Base-by-base conservation (phyloP, 1,140 invertebrate genomes). In the Heliconius himera region DNA sequence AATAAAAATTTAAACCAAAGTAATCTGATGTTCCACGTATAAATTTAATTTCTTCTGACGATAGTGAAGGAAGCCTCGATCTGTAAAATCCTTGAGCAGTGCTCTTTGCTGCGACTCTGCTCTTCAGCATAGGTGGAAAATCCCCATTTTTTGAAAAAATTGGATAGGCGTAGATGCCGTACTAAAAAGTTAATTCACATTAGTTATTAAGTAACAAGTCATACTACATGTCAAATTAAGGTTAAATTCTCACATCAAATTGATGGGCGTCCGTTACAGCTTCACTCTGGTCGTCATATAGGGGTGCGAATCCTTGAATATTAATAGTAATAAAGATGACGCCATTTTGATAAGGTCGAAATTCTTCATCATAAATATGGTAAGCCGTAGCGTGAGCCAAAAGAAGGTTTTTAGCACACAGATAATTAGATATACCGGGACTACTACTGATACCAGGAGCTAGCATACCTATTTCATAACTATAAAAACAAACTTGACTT, bases 261-360 rank as follows among this genome's bases (percentile, higher is more conserved):
- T 56, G 20, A 20, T 56, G 11, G 20, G 54, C n/a, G 20, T 56
- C 54, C 0, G 6, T n/a, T n/a, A 56, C 54, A n/a, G 54, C 20
- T 56, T 97, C 96, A n/a, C 20, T 56, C 8, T 56, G 54, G 20
- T 56, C 20, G 18, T 22, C n/a, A 22, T 22, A 96, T 96, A 96
- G 82, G 96, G 96, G 82, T 96, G 96, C 11, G 97, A 88, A 0
- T 96, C 96, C 0, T 96, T 95, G 91, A 96, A 95, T 1, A 96
- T 96, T 75, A 54, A 54, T 71, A 96, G 46, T 49, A 49, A 49
- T 49, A 49, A 49, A 49, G 46, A 49, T 49, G 51, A 54, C 51
- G 8, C 51, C 51, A 20, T n/a, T 54, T n/a, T 54, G 18, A 54
- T n/a, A 5, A n/a, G 8, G 20, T n/a, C 54, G n/a, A 56, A 56